Conservation (phyloP, 2,888 invertebrate genomes). For the Iphiclides podalirius region DNA sequence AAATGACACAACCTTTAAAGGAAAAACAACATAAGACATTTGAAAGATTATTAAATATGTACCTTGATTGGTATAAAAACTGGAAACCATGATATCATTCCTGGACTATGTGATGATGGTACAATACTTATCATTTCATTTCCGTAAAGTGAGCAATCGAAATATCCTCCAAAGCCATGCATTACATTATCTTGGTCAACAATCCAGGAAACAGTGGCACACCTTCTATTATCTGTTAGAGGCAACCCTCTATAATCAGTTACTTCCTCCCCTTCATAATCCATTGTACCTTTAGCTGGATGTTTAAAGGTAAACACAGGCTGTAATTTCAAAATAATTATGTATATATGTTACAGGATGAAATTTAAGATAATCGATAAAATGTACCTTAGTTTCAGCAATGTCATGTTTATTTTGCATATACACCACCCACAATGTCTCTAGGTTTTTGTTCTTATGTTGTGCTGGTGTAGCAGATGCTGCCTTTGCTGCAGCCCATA, state of each 20-base stretch:
- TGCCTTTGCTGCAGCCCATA: constrained; percentile 87
- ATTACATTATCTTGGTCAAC: constrained; percentile 88
- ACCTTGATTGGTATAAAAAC: constrained; percentile 95
- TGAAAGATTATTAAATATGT: too few relatives aligned
- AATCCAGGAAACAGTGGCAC: constrained; percentile 83
- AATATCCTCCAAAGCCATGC: constrained; percentile 98
- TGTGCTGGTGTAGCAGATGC: constrained; percentile 42
- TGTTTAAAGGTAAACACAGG: constrained; percentile 93
- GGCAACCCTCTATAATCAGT: constrained; percentile 84
- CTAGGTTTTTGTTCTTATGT: constrained; percentile 74
- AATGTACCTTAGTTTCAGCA: constrained; percentile 81
- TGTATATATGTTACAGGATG: too few relatives aligned
- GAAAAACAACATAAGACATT: too few relatives aligned
- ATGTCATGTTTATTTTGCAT: constrained; percentile 91
- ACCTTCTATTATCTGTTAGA: constrained; percentile 89
- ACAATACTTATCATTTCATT: constrained; percentile 93
- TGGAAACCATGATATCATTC: constrained; percentile 99
- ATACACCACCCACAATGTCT: constrained; percentile 96
- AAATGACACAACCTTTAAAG: too few relatives aligned
- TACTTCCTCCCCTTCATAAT: constrained; percentile 84
- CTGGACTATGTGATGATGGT: constrained; percentile 91
- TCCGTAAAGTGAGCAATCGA: constrained; percentile 92
- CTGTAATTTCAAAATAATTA: constrained; percentile 49
- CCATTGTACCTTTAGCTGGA: constrained; percentile 86
- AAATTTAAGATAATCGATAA: too few relatives aligned